Evolutionary conservation across 2,888 invertebrate genomes (phyloP), one percentile per base, ranked within the genome.

Genomic region (Andrena minutula): DNA sequence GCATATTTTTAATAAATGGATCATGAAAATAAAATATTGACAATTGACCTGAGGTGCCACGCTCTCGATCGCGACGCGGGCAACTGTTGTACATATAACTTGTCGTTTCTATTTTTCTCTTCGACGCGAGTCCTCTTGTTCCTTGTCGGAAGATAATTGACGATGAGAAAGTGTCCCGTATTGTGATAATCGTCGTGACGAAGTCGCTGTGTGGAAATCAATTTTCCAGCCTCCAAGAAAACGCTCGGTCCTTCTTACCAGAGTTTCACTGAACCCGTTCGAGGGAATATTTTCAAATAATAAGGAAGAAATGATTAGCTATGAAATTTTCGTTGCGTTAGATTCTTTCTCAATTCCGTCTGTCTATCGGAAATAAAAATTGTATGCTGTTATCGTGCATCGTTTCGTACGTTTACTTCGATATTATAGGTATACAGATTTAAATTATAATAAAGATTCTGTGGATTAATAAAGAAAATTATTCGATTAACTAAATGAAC

Each of bases 1-100:
- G 92, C 89, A 93, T 93, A 93, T 93, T 93, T 93, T 93, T 93
- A 93, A 93, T 93, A 93, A 93, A 93, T 93, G 92, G 93, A 93
- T 90, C 89, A 89, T 91, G 84, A 90, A 91, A 90, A 88, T 61
- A 71, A 72, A 56, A 23, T 1, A 3, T 41, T 41, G 41, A 41
- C 41, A 41, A 41, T 70, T 30, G 23, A 23, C 32, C 56, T 28
- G 47, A 16, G 58, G 66, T 72, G 1, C 0, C 41, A n/a, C 10
- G 35, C 20, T 63, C 35, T 53, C n/a, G 61, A 35, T 32, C 60
- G 26, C 51, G 4, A n/a, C 3, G 30, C 41, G 23, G 49, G 49
- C 23, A 2, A 53, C 10, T 58, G 49, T 64, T 60, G 58, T 72
- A 64, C 56, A 23, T 72, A 64, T 23, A 23, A 64, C 49, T 32